Evolutionary conservation across 2,888 invertebrate genomes (phyloP).

Genomic region (Drosophila setosimentum): DNA sequence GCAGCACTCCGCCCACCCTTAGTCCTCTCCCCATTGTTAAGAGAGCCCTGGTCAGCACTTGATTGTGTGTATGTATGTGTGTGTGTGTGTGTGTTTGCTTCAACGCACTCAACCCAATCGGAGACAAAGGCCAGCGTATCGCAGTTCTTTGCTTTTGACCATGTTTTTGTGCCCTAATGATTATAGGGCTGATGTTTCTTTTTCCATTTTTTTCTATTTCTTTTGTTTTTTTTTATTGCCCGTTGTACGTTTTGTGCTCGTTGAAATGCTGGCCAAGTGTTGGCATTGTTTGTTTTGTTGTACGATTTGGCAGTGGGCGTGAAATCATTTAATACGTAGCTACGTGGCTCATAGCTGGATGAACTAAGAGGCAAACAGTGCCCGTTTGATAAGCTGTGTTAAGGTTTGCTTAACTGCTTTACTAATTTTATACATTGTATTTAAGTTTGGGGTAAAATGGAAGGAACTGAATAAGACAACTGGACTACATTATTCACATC

Average conservation of each 20-base stretch:
- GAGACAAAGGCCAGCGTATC: conserved; percentile 43
- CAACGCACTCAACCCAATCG: conserved; percentile 60
- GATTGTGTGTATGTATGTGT: conserved; percentile 6
- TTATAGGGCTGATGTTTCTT: conserved; percentile 61
- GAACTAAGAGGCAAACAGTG: conserved; percentile 10
- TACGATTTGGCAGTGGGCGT: conserved; percentile 59
- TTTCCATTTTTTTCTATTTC: conserved; percentile 8
- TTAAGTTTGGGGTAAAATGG: too few species aligned
- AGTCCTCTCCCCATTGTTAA: neutral
- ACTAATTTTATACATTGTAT: conserved; percentile 45
- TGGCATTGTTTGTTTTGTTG: conserved; percentile 65
- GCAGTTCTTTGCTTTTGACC: conserved; percentile 25
- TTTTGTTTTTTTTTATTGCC: conserved; percentile 9
- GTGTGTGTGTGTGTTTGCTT: conserved; percentile 17
- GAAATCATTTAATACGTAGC: conserved; percentile 41
- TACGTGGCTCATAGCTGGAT: neutral
- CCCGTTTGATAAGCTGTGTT: conserved; percentile 51
- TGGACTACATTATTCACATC: neutral
- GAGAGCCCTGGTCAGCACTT: conserved; percentile 52
- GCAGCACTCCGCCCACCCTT: neutral
- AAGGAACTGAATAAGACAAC: neutral
- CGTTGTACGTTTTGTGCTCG: conserved; percentile 21
- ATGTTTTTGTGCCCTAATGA: conserved; percentile 70
- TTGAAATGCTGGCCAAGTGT: conserved; percentile 38
- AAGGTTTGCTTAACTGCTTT: conserved; percentile 48